phyloP scores from a whole-genome alignment of 2,888 invertebrate genomes.

The Nycteola revayana region DNA sequence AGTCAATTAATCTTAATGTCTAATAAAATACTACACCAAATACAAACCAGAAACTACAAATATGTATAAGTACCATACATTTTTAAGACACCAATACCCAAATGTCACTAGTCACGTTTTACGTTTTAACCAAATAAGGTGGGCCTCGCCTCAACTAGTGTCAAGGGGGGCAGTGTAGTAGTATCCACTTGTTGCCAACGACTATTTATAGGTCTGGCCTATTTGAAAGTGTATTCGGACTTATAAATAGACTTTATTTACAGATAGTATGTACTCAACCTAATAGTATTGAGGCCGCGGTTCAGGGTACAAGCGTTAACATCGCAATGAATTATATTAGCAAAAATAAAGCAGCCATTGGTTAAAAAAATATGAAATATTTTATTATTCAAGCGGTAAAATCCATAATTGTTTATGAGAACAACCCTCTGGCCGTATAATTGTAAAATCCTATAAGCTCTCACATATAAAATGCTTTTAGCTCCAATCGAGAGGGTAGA shows the following conservation, averaged over 20 bases:
- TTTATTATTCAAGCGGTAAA: too few species aligned
- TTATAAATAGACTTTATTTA: slow-evolving; percentile 31
- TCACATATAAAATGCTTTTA: slow-evolving; percentile 22
- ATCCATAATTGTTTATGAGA: too few species aligned
- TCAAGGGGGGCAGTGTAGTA: slow-evolving; percentile 30
- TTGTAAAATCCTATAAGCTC: neutral
- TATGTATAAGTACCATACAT: too few species aligned
- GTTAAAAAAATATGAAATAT: too few species aligned
- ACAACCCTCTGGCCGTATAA: too few species aligned
- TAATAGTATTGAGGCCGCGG: slow-evolving; percentile 11
- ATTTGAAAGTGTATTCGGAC: slow-evolving; percentile 23
- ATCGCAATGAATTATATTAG: too few species aligned
- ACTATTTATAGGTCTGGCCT: slow-evolving; percentile 40
- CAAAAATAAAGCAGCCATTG: too few species aligned
- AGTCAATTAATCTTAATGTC: too few species aligned
- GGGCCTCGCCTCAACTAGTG: slow-evolving; percentile 28
- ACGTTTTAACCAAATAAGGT: slow-evolving; percentile 30
- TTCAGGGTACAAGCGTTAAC: slow-evolving; percentile 5
- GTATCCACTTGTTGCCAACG: slow-evolving; percentile 45
- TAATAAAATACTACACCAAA: too few species aligned
- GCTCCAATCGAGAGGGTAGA: slow-evolving; percentile 18
- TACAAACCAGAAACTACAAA: too few species aligned
- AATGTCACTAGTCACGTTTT: slow-evolving; percentile 17
- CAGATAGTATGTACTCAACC: slow-evolving; percentile 7
- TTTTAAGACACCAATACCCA: too few species aligned